A percentile compares a stretch with the other conserved stretches of the same genome.
phyloP scores from a whole-genome alignment of 2,888 invertebrate genomes.

The Osmoderma eremita region DNA sequence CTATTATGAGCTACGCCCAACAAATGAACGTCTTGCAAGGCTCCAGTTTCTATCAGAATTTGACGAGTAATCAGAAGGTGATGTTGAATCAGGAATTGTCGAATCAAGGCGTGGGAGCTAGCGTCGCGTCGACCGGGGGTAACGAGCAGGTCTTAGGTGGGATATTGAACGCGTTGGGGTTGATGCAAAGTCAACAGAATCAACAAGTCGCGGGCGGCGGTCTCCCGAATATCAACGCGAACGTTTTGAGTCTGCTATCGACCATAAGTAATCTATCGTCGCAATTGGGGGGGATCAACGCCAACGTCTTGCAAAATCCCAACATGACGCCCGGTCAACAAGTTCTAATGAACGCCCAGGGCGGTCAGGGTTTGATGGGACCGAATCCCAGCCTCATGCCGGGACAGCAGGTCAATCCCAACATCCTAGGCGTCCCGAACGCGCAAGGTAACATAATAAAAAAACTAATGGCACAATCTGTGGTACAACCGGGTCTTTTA shows the following conservation, averaged over 20 bases:
- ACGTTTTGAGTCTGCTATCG: conserved; percentile 61
- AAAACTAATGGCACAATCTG: conserved; percentile 55
- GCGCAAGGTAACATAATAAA: conserved; percentile 37
- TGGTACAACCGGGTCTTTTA: conserved; percentile 66
- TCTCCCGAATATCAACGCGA: conserved; percentile 51
- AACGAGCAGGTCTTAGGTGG: conserved; percentile 70
- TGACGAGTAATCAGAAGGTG: conserved; percentile 78
- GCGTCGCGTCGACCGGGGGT: conserved; percentile 54
- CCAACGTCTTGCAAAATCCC: conserved; percentile 51
- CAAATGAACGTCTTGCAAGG: conserved; percentile 73
- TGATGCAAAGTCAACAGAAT: conserved; percentile 51
- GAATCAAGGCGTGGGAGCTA: conserved; percentile 61
- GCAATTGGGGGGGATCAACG: conserved; percentile 50
- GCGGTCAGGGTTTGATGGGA: conserved; percentile 7
- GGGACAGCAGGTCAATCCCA: conserved; percentile 66
- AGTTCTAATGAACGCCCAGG: too few species aligned
- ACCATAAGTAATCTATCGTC: conserved; percentile 53
- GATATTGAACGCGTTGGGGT: conserved; percentile 72
- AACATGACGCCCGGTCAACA: too few species aligned
- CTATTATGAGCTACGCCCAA: conserved; percentile 66
- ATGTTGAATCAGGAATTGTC: conserved; percentile 76
- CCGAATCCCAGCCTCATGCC: conserved; percentile 41
- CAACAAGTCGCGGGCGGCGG: conserved; percentile 17
- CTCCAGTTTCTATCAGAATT: conserved; percentile 76
- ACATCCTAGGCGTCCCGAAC: conserved; percentile 51